phyloP scores from a whole-genome alignment of 1,140 invertebrate species.

The Pseudobourletiella spinata region DNA sequence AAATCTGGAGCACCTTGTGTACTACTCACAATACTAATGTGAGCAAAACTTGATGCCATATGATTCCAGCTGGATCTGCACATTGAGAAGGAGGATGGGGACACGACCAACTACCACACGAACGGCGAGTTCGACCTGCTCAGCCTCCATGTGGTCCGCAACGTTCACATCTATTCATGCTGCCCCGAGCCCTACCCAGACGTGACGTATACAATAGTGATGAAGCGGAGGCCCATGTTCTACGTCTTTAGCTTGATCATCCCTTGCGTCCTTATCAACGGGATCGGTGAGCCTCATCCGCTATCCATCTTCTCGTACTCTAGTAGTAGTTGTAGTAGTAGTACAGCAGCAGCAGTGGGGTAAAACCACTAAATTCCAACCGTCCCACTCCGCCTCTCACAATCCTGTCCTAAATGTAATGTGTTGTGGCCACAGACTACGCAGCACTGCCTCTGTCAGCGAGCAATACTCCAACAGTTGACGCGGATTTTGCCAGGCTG shows the following conservation, averaged over 20 bases:
- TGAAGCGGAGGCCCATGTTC: constrained; percentile 72
- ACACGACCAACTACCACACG: constrained; percentile 64
- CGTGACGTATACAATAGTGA: constrained; percentile 50
- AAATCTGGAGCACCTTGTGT: too few species aligned
- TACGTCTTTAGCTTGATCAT: constrained; percentile 86
- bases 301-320: too few species aligned
- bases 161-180: constrained; percentile 62
- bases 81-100: constrained; percentile 60
- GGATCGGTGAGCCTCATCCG: constrained; percentile 60
- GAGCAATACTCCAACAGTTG: too few species aligned
- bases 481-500: too few species aligned
- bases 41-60: background rate
- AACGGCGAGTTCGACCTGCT: constrained; percentile 72
- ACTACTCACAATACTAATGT: background rate
- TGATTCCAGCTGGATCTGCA: constrained; percentile 60
- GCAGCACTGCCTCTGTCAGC: too few species aligned
- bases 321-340: too few species aligned
- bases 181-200: constrained; percentile 52
- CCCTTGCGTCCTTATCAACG: constrained; percentile 80
- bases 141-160: constrained; percentile 58
- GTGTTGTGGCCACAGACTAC: too few species aligned
- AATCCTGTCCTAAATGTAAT: too few species aligned
- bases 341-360: too few species aligned
- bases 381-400: too few species aligned
- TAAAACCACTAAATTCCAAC: too few species aligned